Conservation (phyloP, 2,797 vertebrate genomes). For the Tinamus major region DNA sequence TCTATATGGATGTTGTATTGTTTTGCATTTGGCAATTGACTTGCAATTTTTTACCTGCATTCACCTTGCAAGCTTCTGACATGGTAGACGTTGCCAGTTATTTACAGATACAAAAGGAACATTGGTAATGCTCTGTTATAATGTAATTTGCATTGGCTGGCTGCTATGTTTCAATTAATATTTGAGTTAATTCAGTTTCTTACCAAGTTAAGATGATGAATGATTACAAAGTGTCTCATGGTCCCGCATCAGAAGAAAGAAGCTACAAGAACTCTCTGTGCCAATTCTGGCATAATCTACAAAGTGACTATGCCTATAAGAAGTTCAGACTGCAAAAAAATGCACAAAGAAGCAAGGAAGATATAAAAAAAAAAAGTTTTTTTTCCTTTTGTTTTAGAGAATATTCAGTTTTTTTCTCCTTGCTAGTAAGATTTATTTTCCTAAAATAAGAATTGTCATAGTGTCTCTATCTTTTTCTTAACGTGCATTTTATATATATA, state of each 20-base stretch:
- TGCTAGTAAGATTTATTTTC: neutral
- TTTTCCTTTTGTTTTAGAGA: neutral
- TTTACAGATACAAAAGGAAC: neutral
- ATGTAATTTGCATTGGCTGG: neutral
- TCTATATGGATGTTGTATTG: neutral
- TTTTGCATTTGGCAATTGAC: neutral
- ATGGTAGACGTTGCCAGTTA: neutral
- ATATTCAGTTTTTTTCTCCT: neutral
- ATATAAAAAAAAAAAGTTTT: neutral
- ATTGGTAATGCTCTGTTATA: neutral
- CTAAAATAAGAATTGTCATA: too few relatives aligned
- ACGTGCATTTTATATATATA: neutral
- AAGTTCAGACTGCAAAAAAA: neutral
- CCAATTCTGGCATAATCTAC: neutral
- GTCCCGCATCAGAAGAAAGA: neutral
- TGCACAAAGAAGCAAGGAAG: neutral
- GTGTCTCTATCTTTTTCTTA: neutral
- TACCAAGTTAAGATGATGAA: neutral
- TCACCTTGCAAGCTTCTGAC: neutral
- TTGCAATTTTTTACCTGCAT: neutral
- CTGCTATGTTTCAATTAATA: neutral
- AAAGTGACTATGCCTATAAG: neutral
- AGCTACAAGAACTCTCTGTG: neutral
- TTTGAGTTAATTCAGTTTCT: neutral
- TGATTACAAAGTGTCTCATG: neutral